These are phyloP conservation scores for Willowsia nigromaculata DNA, from an alignment of 2,888 invertebrate species.

Conservation along the genomic window DNA sequence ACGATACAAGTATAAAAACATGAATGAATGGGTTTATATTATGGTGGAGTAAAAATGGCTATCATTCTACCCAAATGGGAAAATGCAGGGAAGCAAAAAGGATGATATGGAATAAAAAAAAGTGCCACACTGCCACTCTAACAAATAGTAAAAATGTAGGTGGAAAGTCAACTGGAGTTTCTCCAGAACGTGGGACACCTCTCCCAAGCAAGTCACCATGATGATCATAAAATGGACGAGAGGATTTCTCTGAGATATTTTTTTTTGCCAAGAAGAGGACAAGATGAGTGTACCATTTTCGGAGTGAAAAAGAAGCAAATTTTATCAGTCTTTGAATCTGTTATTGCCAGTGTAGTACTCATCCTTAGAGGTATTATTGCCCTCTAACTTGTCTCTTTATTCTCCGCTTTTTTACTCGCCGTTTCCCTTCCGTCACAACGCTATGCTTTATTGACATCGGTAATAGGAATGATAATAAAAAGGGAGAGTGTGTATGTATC, in stretches of 20 bases:
- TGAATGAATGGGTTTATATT: conserved; percentile 2
- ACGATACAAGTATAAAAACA: neutral
- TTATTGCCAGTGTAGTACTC: conserved; percentile 68
- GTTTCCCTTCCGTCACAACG: conserved; percentile 63
- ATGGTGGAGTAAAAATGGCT: neutral
- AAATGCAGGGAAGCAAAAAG: neutral
- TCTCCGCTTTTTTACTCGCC: conserved; percentile 62
- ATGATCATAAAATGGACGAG: neutral
- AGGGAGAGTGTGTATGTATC: conserved; percentile 50
- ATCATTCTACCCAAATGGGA: neutral
- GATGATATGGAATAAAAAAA: neutral
- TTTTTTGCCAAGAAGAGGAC: neutral
- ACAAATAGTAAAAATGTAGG: no score
- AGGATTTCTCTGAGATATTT: neutral
- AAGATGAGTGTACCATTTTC: neutral
- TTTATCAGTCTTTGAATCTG: conserved; percentile 65
- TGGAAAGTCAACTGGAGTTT: no score
- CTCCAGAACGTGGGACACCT: no score
- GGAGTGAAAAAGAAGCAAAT: conserved; percentile 48
- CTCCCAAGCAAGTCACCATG: no score
- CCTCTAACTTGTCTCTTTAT: conserved; percentile 70
- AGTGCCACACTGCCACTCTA: no score
- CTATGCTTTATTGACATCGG: conserved; percentile 57
- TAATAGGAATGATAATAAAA: conserved; percentile 66
- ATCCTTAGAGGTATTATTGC: conserved; percentile 68